Percentiles rank a stretch among this genome's conserved stretches.
These are phyloP conservation scores for Spilarctia lutea DNA, from an alignment of 2,888 invertebrate genomes.

Conservation along the genomic window DNA sequence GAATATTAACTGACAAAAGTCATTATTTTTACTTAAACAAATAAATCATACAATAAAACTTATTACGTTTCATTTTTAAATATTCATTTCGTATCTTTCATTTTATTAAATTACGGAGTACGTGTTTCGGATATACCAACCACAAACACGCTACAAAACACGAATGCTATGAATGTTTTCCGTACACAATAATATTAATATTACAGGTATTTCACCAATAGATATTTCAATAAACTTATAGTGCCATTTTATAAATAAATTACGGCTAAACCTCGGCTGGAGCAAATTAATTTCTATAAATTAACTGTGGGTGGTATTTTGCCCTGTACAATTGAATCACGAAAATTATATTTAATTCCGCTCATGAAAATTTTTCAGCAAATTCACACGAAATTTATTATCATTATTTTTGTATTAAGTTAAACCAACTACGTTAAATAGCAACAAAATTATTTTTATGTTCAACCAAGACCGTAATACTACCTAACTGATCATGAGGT, in stretches of 20 bases:
- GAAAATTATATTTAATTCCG: background rate
- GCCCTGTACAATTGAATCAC: background rate
- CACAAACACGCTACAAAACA: background rate
- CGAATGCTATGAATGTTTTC: conserved; percentile 1
- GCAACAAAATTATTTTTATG: background rate
- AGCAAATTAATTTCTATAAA: background rate
- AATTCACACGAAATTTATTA: background rate
- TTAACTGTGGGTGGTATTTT: background rate
- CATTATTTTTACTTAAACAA: no score
- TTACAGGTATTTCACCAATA: background rate
- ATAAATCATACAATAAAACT: background rate
- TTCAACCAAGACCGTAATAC: no score
- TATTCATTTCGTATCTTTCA: background rate
- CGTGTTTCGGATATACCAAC: background rate
- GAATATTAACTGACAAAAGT: no score
- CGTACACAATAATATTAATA: background rate
- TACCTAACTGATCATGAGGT: no score
- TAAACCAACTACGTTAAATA: background rate
- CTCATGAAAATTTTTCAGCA: background rate
- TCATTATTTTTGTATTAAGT: background rate
- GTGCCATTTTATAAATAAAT: background rate
- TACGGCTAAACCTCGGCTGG: background rate
- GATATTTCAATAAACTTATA: background rate
- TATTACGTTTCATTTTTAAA: background rate
- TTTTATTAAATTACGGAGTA: background rate